phyloP scores from a whole-genome alignment of 2,888 invertebrate genomes.

The Tetanocera ferruginea region DNA sequence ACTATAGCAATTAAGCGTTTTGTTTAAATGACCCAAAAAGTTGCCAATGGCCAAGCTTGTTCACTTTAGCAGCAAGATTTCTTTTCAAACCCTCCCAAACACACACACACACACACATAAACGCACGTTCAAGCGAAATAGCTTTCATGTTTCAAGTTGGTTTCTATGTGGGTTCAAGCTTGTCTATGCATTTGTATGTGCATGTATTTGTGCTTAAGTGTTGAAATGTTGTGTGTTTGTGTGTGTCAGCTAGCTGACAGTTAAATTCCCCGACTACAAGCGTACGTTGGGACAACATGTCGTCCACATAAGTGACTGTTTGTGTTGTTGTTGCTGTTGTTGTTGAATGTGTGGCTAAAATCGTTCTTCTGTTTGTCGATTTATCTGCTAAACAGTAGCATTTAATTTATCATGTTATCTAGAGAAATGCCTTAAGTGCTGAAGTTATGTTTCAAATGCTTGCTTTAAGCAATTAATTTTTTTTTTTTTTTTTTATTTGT shows the following conservation, averaged over 20 bases:
- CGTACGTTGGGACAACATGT: background rate
- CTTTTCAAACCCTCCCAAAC: background rate
- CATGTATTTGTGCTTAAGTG: background rate
- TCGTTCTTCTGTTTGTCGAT: background rate
- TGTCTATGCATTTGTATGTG: background rate
- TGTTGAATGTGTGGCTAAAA: background rate
- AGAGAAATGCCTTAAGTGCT: no score
- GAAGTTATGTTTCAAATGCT: no score
- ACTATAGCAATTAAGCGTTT: background rate
- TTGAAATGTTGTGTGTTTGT: background rate
- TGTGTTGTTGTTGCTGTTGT: no score
- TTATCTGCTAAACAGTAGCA: slow-evolving; percentile 2
- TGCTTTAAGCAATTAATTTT: no score
- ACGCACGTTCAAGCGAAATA: background rate
- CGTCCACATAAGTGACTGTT: background rate
- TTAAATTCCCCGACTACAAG: background rate
- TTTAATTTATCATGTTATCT: background rate
- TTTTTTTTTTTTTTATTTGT: no score
- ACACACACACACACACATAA: background rate
- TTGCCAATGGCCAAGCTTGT: background rate
- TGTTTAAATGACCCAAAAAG: background rate
- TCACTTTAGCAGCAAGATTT: no score
- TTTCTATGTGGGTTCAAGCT: background rate
- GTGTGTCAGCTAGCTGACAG: background rate
- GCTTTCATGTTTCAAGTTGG: background rate